Evolutionary conservation across 2,113 vertebrate species (phyloP).

Genomic region (Shinisaurus crocodilurus): DNA sequence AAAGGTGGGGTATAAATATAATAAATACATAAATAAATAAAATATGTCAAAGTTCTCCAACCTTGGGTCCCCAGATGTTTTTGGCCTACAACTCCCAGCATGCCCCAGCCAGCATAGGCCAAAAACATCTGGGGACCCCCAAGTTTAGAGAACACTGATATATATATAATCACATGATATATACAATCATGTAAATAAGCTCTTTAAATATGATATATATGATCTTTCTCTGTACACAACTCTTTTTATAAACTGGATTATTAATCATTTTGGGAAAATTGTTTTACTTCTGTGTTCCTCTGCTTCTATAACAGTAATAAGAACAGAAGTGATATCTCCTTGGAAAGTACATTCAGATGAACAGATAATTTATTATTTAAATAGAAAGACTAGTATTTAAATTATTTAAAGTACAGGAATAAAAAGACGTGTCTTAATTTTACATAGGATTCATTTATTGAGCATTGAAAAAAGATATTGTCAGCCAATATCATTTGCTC

Average conservation of each 20-base stretch:
- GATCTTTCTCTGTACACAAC: no score
- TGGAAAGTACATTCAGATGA: not conserved
- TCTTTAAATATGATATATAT: not conserved
- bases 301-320: not conserved
- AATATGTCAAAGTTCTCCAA: no score
- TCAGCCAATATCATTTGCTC: not conserved
- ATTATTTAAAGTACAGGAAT: conserved; percentile 16
- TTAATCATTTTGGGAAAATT: not conserved
- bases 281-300: not conserved
- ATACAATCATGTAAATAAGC: not conserved
- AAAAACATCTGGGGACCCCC: no score
- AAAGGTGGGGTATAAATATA: no score
- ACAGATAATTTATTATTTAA: conserved; percentile 26
- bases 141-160: no score
- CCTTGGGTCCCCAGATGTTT: no score
- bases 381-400: conserved; percentile 11
- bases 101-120: no score
- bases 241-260: not conserved
- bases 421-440: conserved; percentile 6
- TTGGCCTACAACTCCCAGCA: no score
- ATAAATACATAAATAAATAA: no score
- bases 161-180: not conserved
- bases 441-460: conserved; percentile 5
- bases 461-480: not conserved
- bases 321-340: not conserved